phyloP scores from a whole-genome alignment of 2,888 invertebrate species.

The Odontomyia ornata region DNA sequence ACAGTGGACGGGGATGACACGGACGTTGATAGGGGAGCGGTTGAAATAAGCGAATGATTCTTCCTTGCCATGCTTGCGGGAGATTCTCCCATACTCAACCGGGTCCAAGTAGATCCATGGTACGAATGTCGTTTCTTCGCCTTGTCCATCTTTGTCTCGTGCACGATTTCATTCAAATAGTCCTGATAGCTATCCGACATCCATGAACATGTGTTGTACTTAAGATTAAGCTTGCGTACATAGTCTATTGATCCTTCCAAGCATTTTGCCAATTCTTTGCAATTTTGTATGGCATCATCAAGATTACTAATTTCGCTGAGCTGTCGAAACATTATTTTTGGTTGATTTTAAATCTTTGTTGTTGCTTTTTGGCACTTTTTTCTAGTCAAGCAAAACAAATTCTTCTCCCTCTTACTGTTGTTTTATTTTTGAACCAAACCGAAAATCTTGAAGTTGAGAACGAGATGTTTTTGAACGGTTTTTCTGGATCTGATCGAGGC shows the following conservation, averaged over 20 bases:
- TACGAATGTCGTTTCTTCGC: background rate
- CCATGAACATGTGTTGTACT: conserved; percentile 45
- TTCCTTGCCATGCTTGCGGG: background rate
- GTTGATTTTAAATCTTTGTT: background rate
- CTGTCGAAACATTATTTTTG: conserved; percentile 5
- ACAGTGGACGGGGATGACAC: background rate
- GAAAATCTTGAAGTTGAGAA: background rate
- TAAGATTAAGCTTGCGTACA: conserved; percentile 44
- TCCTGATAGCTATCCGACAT: conserved; percentile 43
- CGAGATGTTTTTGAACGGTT: background rate
- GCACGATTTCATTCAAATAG: conserved; percentile 30
- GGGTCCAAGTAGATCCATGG: background rate
- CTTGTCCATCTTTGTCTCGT: background rate
- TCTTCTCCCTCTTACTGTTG: background rate
- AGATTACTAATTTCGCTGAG: conserved; percentile 42
- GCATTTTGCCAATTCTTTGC: conserved; percentile 45
- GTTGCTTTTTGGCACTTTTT: background rate
- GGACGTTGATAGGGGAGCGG: background rate
- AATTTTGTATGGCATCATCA: conserved; percentile 46
- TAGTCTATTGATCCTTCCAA: conserved; percentile 46
- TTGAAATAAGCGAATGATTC: background rate
- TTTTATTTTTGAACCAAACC: background rate
- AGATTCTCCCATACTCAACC: background rate
- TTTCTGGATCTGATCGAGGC: background rate
- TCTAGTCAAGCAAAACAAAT: background rate